A percentile compares a stretch with the other conserved stretches of the same genome.
phyloP scores from a whole-genome alignment of 1,140 invertebrate species.

The Sarcophaga peregrina region DNA sequence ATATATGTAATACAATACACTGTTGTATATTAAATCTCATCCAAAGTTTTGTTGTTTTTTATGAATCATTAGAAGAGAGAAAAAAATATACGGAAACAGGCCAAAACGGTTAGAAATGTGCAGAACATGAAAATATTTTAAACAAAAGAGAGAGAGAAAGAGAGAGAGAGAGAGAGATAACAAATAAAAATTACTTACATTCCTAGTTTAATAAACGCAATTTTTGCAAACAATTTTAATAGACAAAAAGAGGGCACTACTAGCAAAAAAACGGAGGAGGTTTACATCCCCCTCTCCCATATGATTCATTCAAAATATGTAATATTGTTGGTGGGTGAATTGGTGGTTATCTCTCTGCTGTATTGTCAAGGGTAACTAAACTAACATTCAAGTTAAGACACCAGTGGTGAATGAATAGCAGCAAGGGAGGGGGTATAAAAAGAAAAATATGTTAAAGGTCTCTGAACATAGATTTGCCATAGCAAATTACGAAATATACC shows the following conservation, averaged over 20 bases:
- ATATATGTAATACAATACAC: no score
- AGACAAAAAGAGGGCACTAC: no score
- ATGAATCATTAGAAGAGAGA: not conserved
- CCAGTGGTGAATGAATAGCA: no score
- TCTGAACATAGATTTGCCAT: conserved; percentile 7
- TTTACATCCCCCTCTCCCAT: no score
- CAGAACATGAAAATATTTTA: not conserved
- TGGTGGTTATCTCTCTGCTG: not conserved
- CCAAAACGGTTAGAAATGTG: no score
- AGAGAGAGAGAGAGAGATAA: not conserved
- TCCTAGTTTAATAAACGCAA: conserved; percentile 24
- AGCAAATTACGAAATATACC: not conserved
- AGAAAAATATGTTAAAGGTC: not conserved
- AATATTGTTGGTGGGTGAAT: not conserved
- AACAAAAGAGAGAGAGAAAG: not conserved
- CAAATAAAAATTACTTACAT: conserved; percentile 8
- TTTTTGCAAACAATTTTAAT: not conserved
- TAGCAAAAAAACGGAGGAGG: no score
- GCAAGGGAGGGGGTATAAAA: not conserved
- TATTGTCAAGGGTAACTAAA: not conserved
- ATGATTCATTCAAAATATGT: conserved; percentile 1
- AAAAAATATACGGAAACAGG: not conserved
- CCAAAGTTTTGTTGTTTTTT: not conserved
- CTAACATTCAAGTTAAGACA: not conserved
- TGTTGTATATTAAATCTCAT: not conserved